These are phyloP conservation scores for Agrilus biguttatus DNA, from an alignment of 2,888 invertebrate species.

Conservation along the genomic window DNA sequence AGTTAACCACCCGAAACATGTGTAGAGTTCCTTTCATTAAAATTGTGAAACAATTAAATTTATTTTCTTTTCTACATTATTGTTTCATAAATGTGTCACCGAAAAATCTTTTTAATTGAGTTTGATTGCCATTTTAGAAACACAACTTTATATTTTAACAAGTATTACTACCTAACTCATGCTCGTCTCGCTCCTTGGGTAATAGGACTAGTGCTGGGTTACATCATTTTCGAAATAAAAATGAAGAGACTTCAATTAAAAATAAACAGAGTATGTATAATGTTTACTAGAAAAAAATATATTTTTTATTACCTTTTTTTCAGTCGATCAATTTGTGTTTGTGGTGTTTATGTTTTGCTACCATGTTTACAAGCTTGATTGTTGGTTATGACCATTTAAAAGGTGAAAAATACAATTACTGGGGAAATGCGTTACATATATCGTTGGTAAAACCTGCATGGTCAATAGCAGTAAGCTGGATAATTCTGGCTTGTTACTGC, in stretches of 20 bases:
- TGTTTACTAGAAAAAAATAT: too few relatives aligned
- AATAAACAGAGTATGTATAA: too few relatives aligned
- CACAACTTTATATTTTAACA: constrained; percentile 8
- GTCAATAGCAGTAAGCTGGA: constrained; percentile 33
- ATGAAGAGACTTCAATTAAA: background rate
- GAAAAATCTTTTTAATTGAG: too few relatives aligned
- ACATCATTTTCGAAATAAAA: constrained; percentile 12
- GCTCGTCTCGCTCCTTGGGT: constrained; percentile 20
- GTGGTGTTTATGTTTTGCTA: constrained; percentile 13
- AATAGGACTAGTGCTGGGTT: constrained; percentile 19
- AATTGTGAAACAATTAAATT: too few relatives aligned
- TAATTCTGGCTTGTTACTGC: constrained; percentile 33
- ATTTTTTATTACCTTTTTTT: too few relatives aligned
- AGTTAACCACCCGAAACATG: too few relatives aligned
- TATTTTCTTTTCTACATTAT: too few relatives aligned
- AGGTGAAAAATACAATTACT: constrained; percentile 12
- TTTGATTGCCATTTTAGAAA: background rate
- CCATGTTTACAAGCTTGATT: constrained; percentile 15
- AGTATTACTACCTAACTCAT: constrained; percentile 19
- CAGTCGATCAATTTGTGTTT: background rate
- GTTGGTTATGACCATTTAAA: constrained; percentile 16
- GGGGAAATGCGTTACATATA: constrained; percentile 18
- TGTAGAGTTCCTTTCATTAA: too few relatives aligned
- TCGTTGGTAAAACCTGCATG: constrained; percentile 32
- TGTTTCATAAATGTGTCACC: too few relatives aligned